A percentile compares a stretch with the other conserved stretches of the same genome.
phyloP scores from a whole-genome alignment of 2,888 invertebrate genomes.

The Clitarchus hookeri region DNA sequence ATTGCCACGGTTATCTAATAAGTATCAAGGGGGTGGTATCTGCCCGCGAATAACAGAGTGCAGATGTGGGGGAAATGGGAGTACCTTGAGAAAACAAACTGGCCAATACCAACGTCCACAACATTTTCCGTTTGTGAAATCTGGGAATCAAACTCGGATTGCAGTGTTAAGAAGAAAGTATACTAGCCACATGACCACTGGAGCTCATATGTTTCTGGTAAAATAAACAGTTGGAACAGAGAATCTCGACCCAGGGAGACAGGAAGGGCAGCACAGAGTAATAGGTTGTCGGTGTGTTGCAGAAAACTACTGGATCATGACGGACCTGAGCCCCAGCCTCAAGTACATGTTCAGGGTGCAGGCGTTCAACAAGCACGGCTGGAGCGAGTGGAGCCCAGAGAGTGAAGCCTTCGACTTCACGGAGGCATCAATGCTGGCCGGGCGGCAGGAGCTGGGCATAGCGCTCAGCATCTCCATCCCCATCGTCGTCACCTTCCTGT shows the following conservation, averaged over 20 bases:
- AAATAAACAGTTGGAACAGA: not conserved
- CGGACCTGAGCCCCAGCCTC: conserved; percentile 64
- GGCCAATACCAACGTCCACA: no score
- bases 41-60: no score
- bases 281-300: conserved; percentile 44
- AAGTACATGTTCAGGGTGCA: conserved; percentile 75
- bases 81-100: no score
- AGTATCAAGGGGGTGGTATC: no score
- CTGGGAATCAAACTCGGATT: no score
- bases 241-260: not conserved
- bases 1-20: no score
- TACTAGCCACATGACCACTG: no score
- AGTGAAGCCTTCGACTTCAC: conserved; percentile 66
- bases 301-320: conserved; percentile 82
- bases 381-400: conserved; percentile 73
- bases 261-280: not conserved
- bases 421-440: conserved; percentile 57
- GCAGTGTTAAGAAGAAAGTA: no score
- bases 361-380: conserved; percentile 80
- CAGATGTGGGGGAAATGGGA: no score
- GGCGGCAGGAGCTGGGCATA: conserved; percentile 60
- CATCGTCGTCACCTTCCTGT: conserved; percentile 55
- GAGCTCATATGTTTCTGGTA: no score
- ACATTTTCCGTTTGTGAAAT: no score
- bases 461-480: conserved; percentile 69